These are phyloP conservation scores for Diarsia mendica DNA, from an alignment of 2,888 invertebrate genomes.

Conservation along the genomic window DNA sequence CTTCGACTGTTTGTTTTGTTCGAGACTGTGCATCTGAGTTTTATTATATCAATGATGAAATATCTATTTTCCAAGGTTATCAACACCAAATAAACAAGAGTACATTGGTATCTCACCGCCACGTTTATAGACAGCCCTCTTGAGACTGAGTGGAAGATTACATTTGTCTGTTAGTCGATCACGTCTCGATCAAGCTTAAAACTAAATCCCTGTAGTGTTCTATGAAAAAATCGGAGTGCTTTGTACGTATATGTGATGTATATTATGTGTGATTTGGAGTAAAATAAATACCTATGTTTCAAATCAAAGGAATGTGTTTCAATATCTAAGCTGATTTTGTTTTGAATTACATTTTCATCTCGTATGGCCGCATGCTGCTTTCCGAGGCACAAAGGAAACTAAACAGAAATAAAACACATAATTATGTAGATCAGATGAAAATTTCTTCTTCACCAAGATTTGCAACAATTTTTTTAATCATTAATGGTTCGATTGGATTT, in stretches of 20 bases:
- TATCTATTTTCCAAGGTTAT: neutral
- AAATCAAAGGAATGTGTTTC: neutral
- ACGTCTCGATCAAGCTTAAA: slow-evolving; percentile 16
- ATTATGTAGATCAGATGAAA: too few species aligned
- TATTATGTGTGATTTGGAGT: neutral
- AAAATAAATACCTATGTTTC: neutral
- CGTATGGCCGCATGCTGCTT: too few species aligned
- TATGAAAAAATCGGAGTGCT: neutral
- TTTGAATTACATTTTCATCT: neutral
- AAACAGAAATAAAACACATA: too few species aligned
- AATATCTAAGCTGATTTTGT: neutral
- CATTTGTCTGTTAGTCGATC: slow-evolving; percentile 45
- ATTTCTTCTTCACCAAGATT: too few species aligned
- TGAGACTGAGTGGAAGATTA: slow-evolving; percentile 35
- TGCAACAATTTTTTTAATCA: too few species aligned
- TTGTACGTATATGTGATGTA: neutral
- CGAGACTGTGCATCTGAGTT: too few species aligned
- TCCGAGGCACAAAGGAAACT: too few species aligned
- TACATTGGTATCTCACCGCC: neutral
- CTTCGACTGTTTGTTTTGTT: too few species aligned
- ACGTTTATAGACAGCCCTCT: neutral
- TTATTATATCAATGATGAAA: too few species aligned
- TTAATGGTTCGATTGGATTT: too few species aligned
- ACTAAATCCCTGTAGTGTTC: slow-evolving; percentile 6
- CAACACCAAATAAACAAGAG: slow-evolving; percentile 8